phyloP scores from a whole-genome alignment of 23 tunicate species.

The Halocynthia roretzi region DNA sequence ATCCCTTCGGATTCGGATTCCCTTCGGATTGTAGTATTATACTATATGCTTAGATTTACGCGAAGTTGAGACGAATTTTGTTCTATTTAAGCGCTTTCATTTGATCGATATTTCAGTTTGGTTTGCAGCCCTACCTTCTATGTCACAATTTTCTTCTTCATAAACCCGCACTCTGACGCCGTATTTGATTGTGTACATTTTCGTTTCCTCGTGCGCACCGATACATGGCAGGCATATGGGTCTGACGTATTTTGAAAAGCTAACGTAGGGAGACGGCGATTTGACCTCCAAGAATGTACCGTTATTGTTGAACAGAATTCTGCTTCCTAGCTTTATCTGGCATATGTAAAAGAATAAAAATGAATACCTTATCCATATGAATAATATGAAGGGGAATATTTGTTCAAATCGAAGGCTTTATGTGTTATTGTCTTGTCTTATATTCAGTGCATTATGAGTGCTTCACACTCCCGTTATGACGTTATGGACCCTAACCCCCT shows the following conservation, averaged over 20 bases:
- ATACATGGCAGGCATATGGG: constrained; percentile 51
- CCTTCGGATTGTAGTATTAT: too few species aligned
- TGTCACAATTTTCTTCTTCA: constrained; percentile 13
- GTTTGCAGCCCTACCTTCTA: constrained; percentile 8
- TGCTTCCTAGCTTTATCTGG: not conserved
- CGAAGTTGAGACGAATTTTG: not conserved
- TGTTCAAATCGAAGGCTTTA: too few species aligned
- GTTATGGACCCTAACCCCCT: not conserved
- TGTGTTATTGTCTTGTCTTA: too few species aligned
- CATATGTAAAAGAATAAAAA: too few species aligned
- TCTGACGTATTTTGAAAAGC: constrained; percentile 12
- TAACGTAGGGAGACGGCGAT: not conserved
- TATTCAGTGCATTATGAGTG: too few species aligned
- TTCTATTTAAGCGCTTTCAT: too few species aligned
- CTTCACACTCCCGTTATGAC: not conserved
- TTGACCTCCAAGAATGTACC: not conserved
- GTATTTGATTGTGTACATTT: not conserved
- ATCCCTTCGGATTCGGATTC: not conserved
- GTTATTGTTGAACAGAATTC: not conserved
- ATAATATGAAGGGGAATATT: too few species aligned
- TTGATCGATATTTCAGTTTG: not conserved
- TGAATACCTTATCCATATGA: too few species aligned
- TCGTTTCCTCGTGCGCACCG: constrained; percentile 3
- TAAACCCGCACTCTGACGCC: not conserved
- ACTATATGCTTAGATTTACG: not conserved